Evolutionary conservation across 1,140 invertebrate species (phyloP).

Genomic region (Aphaenogaster floridana): DNA sequence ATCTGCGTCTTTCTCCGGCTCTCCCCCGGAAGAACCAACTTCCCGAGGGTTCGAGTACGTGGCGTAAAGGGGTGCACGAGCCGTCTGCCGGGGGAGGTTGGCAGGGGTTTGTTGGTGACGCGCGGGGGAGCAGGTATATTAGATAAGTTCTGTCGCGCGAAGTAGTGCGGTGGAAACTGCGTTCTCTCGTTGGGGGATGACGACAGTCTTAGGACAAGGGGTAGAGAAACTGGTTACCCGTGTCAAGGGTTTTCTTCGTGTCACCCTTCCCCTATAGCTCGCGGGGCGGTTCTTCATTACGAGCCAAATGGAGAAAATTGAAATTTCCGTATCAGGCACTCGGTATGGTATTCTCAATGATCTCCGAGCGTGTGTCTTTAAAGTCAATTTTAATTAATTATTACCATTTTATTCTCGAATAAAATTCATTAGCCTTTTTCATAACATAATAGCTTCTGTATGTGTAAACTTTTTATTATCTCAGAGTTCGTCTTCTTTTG

Average conservation of each 20-base stretch:
- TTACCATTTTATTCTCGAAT: neutral
- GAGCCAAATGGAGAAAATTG: slow-evolving; percentile 83
- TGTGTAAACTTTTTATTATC: neutral
- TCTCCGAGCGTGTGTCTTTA: neutral
- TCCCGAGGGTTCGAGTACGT: slow-evolving; percentile 71
- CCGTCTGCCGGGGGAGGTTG: slow-evolving; percentile 50
- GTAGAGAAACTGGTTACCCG: slow-evolving; percentile 71
- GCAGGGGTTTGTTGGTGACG: slow-evolving; percentile 65
- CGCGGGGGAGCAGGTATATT: slow-evolving; percentile 78
- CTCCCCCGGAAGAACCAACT: slow-evolving; percentile 68
- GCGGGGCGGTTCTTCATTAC: slow-evolving; percentile 80
- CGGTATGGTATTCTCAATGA: slow-evolving; percentile 15
- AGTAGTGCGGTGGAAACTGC: slow-evolving; percentile 76
- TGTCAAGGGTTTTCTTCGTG: slow-evolving; percentile 75
- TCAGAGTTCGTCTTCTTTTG: neutral
- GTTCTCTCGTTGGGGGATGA: slow-evolving; percentile 64
- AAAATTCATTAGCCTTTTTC: neutral
- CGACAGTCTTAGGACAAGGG: slow-evolving; percentile 66
- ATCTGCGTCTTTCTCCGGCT: slow-evolving; percentile 49
- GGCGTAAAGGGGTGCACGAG: slow-evolving; percentile 68
- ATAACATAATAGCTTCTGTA: neutral
- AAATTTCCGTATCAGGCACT: slow-evolving; percentile 74
- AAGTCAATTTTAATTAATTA: slow-evolving; percentile 42
- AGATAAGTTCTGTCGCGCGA: slow-evolving; percentile 80
- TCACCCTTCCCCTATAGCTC: slow-evolving; percentile 70